phyloP scores from a whole-genome alignment of 1,140 invertebrate genomes.

The Bombus polaris region DNA sequence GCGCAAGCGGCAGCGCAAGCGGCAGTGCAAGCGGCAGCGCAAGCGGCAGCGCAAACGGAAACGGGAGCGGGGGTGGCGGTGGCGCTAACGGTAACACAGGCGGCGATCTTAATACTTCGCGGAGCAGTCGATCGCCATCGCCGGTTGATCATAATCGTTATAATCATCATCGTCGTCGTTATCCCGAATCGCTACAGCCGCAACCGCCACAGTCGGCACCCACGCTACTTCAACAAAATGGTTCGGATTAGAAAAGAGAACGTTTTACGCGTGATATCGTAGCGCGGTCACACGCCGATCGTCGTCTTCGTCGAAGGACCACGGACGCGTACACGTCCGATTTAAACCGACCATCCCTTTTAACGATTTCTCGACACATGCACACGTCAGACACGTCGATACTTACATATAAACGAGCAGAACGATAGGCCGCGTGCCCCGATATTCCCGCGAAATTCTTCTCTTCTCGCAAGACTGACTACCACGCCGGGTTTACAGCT shows the following conservation, averaged over 20 bases:
- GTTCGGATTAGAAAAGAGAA: slow-evolving; percentile 71
- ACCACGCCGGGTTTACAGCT: slow-evolving; percentile 43
- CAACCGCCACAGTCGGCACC: slow-evolving; percentile 77
- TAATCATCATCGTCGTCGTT: slow-evolving; percentile 62
- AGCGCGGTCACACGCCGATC: slow-evolving; percentile 32
- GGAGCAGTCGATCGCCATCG: slow-evolving; percentile 73
- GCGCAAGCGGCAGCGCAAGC: too few relatives aligned
- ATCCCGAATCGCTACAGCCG: slow-evolving; percentile 73
- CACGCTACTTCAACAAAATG: slow-evolving; percentile 79
- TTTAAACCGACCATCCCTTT: not conserved
- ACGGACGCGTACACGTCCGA: slow-evolving; percentile 19
- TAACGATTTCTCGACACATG: not conserved
- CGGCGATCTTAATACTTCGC: slow-evolving; percentile 43
- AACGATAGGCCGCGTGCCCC: not conserved
- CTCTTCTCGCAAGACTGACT: slow-evolving; percentile 65
- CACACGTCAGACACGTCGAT: not conserved
- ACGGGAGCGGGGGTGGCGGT: not conserved
- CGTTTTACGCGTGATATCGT: slow-evolving; percentile 32
- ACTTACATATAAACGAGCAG: not conserved
- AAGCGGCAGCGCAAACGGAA: rapidly evolving
- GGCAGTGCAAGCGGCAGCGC: rapidly evolving
- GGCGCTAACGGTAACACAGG: slow-evolving; percentile 7
- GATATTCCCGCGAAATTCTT: slow-evolving; percentile 44
- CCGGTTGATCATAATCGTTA: slow-evolving; percentile 54
- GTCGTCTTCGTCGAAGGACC: slow-evolving; percentile 38